Evolutionary conservation across 2,113 vertebrate genomes (phyloP).

Genomic region (Actenoides lindsayi): DNA sequence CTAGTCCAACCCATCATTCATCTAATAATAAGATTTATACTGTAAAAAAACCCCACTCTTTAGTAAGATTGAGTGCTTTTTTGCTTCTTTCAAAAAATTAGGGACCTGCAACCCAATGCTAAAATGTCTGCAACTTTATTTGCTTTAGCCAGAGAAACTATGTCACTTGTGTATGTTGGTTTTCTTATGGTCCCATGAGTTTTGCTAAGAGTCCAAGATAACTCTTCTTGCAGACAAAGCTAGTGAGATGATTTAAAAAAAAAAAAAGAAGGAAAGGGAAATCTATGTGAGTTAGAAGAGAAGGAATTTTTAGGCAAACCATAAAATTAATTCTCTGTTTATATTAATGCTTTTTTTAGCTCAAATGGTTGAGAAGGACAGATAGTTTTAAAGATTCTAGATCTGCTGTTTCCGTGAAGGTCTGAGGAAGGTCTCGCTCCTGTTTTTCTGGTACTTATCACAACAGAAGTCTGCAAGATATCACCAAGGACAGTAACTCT

Average conservation of each 20-base stretch:
- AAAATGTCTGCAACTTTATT: background rate
- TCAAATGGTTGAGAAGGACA: background rate
- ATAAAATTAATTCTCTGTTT: background rate
- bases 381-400: background rate
- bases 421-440: background rate
- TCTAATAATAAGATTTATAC: background rate
- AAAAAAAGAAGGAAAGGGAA: background rate
- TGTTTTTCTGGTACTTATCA: background rate
- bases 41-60: background rate
- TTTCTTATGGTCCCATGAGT: background rate
- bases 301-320: background rate
- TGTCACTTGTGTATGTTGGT: background rate
- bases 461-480: background rate
- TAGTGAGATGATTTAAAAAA: background rate
- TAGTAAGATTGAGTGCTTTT: background rate
- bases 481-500: background rate
- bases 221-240: background rate
- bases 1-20: background rate
- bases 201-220: background rate
- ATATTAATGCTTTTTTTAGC: background rate
- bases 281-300: background rate
- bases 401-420: background rate
- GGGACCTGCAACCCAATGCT: background rate
- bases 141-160: background rate
- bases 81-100: background rate